phyloP scores from a whole-genome alignment of 2,888 invertebrate genomes.

The Tenthredo notha region DNA sequence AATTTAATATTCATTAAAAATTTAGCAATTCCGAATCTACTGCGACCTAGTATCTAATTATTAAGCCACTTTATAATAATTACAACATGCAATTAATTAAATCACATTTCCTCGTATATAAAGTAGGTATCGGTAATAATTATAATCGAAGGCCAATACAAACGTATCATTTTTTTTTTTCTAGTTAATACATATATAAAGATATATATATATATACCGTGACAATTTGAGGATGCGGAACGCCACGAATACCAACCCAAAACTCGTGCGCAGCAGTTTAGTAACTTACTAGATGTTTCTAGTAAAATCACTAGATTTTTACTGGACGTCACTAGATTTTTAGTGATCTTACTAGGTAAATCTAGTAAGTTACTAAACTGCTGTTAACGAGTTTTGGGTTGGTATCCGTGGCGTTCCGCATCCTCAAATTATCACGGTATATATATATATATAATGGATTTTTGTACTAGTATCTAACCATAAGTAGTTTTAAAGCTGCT shows the following conservation, averaged over 20 bases:
- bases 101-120: conserved; percentile 6
- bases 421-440: no score
- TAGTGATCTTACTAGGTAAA: no score
- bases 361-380: no score
- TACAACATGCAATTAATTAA: background rate
- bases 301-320: no score
- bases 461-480: background rate
- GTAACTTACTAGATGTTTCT: no score
- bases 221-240: no score
- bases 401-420: no score
- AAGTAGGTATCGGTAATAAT: conserved; percentile 6
- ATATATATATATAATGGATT: conserved; percentile 10
- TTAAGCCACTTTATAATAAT: conserved; percentile 37
- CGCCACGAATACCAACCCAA: no score
- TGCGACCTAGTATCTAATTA: conserved; percentile 1
- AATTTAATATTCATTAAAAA: background rate
- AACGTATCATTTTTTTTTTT: conserved; percentile 37
- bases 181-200: conserved; percentile 13
- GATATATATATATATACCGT: conserved; percentile 4
- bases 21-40: background rate
- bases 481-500: conserved; percentile 8
- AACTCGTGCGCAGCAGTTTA: no score
- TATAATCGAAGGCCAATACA: conserved; percentile 40
- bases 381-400: no score
- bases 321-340: no score